These are phyloP conservation scores for Argyra leucocephala DNA, from an alignment of 2,888 invertebrate species.

Conservation along the genomic window DNA sequence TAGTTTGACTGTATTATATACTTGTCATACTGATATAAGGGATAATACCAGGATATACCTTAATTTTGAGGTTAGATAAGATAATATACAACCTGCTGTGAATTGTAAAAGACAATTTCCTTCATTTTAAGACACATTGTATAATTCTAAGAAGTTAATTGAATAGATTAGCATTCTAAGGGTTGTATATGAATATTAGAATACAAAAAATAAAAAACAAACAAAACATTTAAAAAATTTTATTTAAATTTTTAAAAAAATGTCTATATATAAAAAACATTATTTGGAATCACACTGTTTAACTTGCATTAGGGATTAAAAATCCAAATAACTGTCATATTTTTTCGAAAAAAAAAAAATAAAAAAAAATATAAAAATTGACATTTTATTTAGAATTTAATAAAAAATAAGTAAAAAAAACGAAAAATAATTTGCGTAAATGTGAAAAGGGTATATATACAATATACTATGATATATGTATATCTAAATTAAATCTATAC, in stretches of 20 bases:
- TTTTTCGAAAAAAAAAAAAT: neutral
- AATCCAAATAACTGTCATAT: neutral
- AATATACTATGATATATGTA: too few relatives aligned
- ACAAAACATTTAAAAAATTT: neutral
- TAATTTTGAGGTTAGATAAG: neutral
- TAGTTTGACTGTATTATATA: too few relatives aligned
- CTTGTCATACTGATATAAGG: neutral
- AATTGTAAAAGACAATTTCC: neutral
- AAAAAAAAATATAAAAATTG: too few relatives aligned
- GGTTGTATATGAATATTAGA: neutral
- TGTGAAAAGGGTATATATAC: neutral
- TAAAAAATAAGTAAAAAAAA: neutral
- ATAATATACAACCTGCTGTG: slow-evolving; percentile 2
- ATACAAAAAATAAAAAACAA: neutral
- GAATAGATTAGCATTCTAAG: neutral
- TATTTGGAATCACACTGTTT: neutral
- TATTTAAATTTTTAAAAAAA: neutral
- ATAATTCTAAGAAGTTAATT: neutral
- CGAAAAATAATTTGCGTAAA: neutral
- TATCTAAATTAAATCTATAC: too few relatives aligned
- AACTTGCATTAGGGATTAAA: neutral
- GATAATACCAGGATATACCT: slow-evolving; percentile 6
- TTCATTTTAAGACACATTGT: neutral
- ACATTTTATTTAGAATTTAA: neutral
- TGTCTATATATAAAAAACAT: neutral